These are phyloP conservation scores for Eremophila alpestris DNA, from an alignment of 2,797 vertebrate species.

Conservation along the genomic window DNA sequence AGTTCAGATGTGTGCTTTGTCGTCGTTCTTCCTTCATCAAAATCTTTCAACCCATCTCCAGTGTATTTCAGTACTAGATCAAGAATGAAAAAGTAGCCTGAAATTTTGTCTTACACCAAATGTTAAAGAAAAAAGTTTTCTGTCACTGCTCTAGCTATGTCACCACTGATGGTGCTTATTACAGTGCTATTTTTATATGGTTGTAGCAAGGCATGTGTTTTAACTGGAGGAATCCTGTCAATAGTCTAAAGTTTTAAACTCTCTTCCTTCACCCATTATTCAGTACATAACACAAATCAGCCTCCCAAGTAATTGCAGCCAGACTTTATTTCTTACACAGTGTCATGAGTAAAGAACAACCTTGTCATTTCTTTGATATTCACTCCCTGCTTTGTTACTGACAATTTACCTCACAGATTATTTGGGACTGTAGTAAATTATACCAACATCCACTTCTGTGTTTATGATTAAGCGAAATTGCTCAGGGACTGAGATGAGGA, in stretches of 20 bases:
- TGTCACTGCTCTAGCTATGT: not conserved
- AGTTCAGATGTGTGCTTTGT: not conserved
- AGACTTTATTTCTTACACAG: not conserved
- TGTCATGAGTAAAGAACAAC: not conserved
- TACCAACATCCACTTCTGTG: not conserved
- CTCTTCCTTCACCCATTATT: not conserved
- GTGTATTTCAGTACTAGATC: not conserved
- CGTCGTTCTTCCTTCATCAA: not conserved
- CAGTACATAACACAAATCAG: not conserved
- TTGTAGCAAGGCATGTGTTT: not conserved
- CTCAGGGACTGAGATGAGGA: not conserved
- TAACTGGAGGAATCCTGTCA: not conserved
- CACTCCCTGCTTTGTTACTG: slow-evolving; percentile 12
- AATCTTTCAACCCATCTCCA: not conserved
- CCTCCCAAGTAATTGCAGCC: not conserved
- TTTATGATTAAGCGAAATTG: slow-evolving; percentile 11
- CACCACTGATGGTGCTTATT: not conserved
- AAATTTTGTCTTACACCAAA: not conserved
- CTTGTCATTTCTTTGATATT: not conserved
- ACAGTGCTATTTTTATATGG: not conserved
- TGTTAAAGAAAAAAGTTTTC: not conserved
- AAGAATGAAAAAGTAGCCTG: not conserved
- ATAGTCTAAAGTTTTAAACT: not conserved
- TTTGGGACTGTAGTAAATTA: not conserved
- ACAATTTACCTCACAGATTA: slow-evolving; percentile 19